Evolutionary conservation across 2,888 invertebrate genomes (phyloP).

Genomic region (Aphidius colemani): DNA sequence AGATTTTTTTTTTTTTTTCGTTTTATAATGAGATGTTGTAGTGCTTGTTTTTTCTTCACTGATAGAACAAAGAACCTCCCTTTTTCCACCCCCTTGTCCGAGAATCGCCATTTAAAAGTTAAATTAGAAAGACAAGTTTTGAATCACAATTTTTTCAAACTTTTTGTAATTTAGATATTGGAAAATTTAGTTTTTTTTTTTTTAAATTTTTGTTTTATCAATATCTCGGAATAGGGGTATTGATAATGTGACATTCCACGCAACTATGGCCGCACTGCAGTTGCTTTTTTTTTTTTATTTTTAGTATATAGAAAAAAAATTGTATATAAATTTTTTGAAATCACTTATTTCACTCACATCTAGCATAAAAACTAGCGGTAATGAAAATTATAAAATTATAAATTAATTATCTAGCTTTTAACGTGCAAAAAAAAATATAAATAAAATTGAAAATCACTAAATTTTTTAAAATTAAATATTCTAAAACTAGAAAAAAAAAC

Average conservation of each 20-base stretch:
- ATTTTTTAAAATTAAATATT: background rate
- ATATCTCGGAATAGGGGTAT: too few relatives aligned
- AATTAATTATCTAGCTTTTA: background rate
- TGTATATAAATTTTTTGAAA: background rate
- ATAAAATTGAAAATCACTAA: background rate
- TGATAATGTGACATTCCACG: background rate
- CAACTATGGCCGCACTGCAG: conserved; percentile 23
- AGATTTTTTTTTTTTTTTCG: too few relatives aligned
- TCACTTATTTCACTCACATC: conserved; percentile 1
- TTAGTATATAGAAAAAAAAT: conserved; percentile 5
- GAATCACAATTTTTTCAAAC: too few relatives aligned
- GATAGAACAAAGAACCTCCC: too few relatives aligned
- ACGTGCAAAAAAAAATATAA: conserved; percentile 9
- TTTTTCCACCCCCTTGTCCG: too few relatives aligned
- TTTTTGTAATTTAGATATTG: too few relatives aligned
- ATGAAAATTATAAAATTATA: conserved; percentile 6
- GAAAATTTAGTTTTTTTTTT: too few relatives aligned
- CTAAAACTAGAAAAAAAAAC: background rate
- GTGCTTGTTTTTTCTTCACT: too few relatives aligned
- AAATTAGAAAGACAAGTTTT: too few relatives aligned
- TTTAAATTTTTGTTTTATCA: too few relatives aligned
- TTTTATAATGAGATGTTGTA: too few relatives aligned
- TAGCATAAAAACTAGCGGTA: background rate
- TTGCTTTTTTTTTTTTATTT: conserved; percentile 1
- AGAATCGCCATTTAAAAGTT: too few relatives aligned